Base-by-base conservation (phyloP, 2,888 invertebrate species). In the Panorpa germanica region DNA sequence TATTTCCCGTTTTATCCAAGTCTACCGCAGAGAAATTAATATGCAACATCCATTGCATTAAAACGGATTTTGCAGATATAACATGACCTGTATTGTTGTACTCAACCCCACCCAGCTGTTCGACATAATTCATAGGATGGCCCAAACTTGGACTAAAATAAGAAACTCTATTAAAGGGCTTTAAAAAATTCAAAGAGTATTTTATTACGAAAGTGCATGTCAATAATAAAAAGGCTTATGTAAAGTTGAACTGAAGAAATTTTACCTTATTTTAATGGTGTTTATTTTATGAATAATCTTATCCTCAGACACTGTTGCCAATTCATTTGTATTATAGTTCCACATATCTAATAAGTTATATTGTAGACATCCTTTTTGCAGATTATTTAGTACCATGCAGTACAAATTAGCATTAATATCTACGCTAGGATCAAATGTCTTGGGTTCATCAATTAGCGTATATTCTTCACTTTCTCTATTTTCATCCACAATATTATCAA, bases 301-400 rank as follows among this genome's bases (percentile, higher is more conserved):
- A 32, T 64, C 48, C 41, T 60, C 63, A 2, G 69, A 66, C 34
- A 68, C 46, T 38, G 54, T 55, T 15, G 46, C 45, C 31, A 78
- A 61, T 35, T 52, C 39, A 18, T 53, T 50, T 33, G 52, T 48
- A 44, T 73, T 56, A 45, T 61, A 72, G 24, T 64, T 58, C 76
- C 77, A 81, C 38, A 80, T 50, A 45, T 78, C 77, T 37, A 76
- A 49, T 36, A 78, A 57, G 48, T 69, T 77, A 38, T 61, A 51
- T 36, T 67, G 57, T 33, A 67, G 61, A 45, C 80, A 81, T 22
- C 61, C 61, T 28, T 51, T 48, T 35, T 63, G 61, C 44, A 78
- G 61, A 33, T 52, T 58, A 39, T 71, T 59, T 24, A 75, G 49
- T 38, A 78, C 56, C 35, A 52, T 51, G 49, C 78, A 78, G 44